A percentile compares a stretch with the other conserved stretches of the same genome.
Evolutionary conservation across 2,888 invertebrate genomes (phyloP).

Genomic region (Agrenia bidenticulata): DNA sequence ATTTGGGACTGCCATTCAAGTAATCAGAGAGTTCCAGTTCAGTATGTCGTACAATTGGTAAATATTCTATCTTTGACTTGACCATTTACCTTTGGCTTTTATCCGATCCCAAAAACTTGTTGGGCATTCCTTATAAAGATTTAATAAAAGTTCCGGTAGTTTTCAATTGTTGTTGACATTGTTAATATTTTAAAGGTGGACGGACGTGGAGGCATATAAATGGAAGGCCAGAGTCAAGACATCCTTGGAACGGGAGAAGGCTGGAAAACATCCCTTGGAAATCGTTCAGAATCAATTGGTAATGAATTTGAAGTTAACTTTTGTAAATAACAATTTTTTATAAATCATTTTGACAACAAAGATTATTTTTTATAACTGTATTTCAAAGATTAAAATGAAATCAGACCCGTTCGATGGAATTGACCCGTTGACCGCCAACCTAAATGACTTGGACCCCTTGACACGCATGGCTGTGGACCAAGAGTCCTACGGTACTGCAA

Average conservation of each 20-base stretch:
- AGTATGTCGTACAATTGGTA: no score
- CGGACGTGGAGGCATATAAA: conserved; percentile 28
- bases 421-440: conserved; percentile 66
- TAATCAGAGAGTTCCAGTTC: no score
- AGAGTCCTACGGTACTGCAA: conserved; percentile 32
- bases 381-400: conserved; percentile 54
- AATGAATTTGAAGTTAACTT: no score
- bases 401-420: conserved; percentile 66
- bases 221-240: conserved; percentile 26
- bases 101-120: no score
- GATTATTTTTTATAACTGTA: background rate
- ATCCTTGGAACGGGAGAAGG: conserved; percentile 7
- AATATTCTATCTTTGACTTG: no score
- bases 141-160: no score
- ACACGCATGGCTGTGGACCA: conserved; percentile 55
- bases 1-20: no score
- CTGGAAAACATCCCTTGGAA: conserved; percentile 34
- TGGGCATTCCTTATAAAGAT: no score
- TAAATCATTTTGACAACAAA: background rate
- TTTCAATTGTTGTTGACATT: no score
- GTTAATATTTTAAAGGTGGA: conserved; percentile 25
- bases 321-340: no score
- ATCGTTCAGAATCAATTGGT: conserved; percentile 25
- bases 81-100: no score
- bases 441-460: conserved; percentile 64